These are phyloP conservation scores for Leistus spinibarbis DNA, from an alignment of 2,888 invertebrate genomes.

Conservation along the genomic window DNA sequence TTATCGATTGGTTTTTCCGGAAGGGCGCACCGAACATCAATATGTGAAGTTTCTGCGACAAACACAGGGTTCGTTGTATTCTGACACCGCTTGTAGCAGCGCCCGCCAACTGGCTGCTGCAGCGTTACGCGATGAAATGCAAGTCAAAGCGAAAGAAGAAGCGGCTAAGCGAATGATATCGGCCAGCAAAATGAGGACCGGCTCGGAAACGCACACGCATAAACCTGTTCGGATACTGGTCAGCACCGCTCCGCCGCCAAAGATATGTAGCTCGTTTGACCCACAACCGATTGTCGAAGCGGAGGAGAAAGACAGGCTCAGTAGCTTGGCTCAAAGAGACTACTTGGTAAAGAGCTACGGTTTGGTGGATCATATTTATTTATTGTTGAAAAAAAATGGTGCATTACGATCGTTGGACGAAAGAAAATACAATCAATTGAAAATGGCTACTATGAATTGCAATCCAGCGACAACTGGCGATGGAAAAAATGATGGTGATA, in stretches of 20 bases:
- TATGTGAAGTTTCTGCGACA: slow-evolving; percentile 78
- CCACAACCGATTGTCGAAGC: slow-evolving; percentile 70
- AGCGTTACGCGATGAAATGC: slow-evolving; percentile 71
- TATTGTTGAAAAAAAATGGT: slow-evolving; percentile 72
- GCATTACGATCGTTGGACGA: slow-evolving; percentile 69
- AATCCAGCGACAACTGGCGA: slow-evolving; percentile 12
- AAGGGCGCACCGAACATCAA: slow-evolving; percentile 60
- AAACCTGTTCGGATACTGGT: slow-evolving; percentile 23
- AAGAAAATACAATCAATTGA: slow-evolving; percentile 60
- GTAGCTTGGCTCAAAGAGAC: slow-evolving; percentile 69
- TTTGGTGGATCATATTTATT: slow-evolving; percentile 70
- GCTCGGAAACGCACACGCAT: slow-evolving; percentile 51
- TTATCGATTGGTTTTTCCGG: slow-evolving; percentile 75
- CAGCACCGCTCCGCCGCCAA: not conserved
- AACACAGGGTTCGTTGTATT: slow-evolving; percentile 74
- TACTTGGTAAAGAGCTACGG: slow-evolving; percentile 73
- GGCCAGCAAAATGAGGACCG: slow-evolving; percentile 21
- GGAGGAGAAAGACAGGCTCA: slow-evolving; percentile 75
- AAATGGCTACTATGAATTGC: slow-evolving; percentile 6
- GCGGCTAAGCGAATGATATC: slow-evolving; percentile 61
- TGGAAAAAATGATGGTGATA: slow-evolving; percentile 23
- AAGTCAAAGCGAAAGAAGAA: slow-evolving; percentile 65
- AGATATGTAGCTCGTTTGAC: slow-evolving; percentile 61
- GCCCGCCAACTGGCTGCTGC: slow-evolving; percentile 78
- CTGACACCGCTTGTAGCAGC: slow-evolving; percentile 76